Conservation (phyloP, 2,797 vertebrate genomes). For the Bufotes viridis region DNA sequence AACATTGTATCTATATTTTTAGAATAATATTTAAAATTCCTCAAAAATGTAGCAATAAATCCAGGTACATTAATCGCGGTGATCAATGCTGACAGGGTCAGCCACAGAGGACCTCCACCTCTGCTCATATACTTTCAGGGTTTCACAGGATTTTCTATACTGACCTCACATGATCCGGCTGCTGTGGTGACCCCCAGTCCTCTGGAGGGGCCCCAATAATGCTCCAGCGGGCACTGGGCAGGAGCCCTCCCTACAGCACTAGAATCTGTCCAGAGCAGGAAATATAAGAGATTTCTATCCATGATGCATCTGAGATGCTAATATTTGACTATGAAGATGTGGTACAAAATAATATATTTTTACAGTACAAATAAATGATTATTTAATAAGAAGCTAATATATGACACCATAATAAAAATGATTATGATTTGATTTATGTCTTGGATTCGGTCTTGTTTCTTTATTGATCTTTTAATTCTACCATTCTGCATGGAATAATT, state of each 20-base stretch:
- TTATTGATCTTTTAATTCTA: background rate
- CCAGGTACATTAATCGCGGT: background rate
- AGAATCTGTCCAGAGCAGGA: background rate
- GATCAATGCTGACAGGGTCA: background rate
- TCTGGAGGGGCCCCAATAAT: background rate
- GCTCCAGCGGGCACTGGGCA: background rate
- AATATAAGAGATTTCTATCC: background rate
- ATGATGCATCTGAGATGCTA: slow-evolving; percentile 31
- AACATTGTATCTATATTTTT: background rate
- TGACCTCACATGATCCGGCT: background rate
- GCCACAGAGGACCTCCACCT: background rate
- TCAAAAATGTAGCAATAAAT: background rate
- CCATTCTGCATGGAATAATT: background rate
- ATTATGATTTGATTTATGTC: background rate
- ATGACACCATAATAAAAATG: slow-evolving; percentile 29
- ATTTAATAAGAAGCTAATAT: slow-evolving; percentile 56
- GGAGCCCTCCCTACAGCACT: background rate
- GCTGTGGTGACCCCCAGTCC: background rate
- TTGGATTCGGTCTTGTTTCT: background rate
- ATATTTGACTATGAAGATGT: background rate
- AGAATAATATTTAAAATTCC: background rate
- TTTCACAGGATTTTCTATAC: background rate
- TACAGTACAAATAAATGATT: slow-evolving; percentile 32
- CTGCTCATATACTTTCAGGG: too few relatives aligned
- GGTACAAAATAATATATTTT: slow-evolving; percentile 40